A percentile compares a stretch with the other conserved stretches of the same genome.
phyloP scores from a whole-genome alignment of 2,113 vertebrate genomes.

The Merops nubicus region DNA sequence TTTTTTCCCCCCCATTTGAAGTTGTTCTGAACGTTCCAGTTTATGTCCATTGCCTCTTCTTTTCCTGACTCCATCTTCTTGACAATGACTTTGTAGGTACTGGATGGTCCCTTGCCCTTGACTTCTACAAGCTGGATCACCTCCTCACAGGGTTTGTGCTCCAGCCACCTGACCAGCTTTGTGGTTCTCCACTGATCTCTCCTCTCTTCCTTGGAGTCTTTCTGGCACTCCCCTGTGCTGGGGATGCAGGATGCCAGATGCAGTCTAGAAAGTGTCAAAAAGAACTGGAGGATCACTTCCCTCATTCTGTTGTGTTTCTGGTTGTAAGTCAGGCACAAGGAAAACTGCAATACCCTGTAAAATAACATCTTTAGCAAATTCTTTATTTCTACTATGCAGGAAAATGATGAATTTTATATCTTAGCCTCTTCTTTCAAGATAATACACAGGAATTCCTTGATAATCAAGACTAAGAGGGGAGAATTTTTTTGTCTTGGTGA shows the following conservation, averaged over 20 bases:
- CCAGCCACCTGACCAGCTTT: background rate
- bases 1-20: too few relatives aligned
- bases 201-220: background rate
- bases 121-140: background rate
- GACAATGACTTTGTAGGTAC: background rate
- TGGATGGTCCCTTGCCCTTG: background rate
- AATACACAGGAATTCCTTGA: background rate
- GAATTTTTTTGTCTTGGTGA: background rate
- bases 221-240: background rate
- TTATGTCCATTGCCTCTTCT: background rate
- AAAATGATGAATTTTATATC: background rate
- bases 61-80: background rate
- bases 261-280: background rate
- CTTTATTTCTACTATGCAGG: background rate
- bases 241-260: background rate
- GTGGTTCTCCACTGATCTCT: background rate
- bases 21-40: background rate
- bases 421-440: background rate
- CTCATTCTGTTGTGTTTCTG: background rate
- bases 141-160: background rate
- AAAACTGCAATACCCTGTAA: background rate
- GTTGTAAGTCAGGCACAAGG: background rate
- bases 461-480: background rate
- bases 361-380: background rate
- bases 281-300: background rate